Evolutionary conservation across 2,113 vertebrate species (phyloP).

Genomic region (Melanerpes formicivorus): DNA sequence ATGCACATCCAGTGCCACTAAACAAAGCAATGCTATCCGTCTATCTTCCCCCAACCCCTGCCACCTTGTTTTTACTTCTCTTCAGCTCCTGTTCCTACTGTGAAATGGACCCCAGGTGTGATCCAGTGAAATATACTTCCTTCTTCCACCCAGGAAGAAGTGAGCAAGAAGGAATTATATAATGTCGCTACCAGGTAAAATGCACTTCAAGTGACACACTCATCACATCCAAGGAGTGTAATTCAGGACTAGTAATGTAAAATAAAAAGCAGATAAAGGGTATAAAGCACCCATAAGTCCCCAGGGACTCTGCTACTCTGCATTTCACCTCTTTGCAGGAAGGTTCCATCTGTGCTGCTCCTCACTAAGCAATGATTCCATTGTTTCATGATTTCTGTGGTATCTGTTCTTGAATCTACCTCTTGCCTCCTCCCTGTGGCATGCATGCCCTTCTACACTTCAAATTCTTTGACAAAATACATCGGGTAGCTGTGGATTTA

Average conservation of each 20-base stretch:
- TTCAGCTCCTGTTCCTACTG: not conserved
- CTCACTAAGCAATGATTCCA: not conserved
- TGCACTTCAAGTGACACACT: not conserved
- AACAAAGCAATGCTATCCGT: not conserved
- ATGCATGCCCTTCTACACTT: not conserved
- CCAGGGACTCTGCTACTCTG: not conserved
- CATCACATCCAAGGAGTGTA: not conserved
- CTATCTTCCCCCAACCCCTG: not conserved
- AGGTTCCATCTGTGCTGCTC: not conserved
- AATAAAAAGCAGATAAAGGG: not conserved
- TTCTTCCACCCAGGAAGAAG: not conserved
- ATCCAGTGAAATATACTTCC: not conserved
- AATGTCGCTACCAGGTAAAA: not conserved
- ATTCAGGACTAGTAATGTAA: not conserved
- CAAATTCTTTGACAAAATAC: not conserved
- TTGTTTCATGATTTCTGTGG: not conserved
- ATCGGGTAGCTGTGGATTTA: not conserved
- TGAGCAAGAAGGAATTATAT: not conserved
- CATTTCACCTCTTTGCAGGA: not conserved
- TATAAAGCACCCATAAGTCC: constrained; percentile 3
- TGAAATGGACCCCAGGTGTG: not conserved
- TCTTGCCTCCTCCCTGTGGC: not conserved
- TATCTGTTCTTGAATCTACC: not conserved
- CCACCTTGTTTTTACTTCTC: not conserved
- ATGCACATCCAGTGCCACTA: not conserved